Evolutionary conservation across 2,113 vertebrate genomes (phyloP), one percentile per base, ranked within the genome.

Genomic region (Pungitius pungitius): DNA sequence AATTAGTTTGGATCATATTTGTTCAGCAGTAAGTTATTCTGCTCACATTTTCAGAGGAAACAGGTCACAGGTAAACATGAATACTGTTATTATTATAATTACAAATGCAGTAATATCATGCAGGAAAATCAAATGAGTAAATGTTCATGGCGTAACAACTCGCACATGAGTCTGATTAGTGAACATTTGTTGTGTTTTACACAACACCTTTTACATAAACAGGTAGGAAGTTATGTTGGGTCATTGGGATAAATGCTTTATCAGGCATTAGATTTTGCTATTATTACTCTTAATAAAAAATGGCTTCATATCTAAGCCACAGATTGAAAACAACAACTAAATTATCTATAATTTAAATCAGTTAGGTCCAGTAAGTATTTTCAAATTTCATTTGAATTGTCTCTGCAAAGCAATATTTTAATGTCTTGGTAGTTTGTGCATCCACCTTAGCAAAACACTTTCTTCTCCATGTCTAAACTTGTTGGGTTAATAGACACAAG

Each of bases 1-100:
- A 61, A 66, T 76, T 76, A 71, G 45, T 33, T 37, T 8, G 8
- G 3, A 13, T 64, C 22, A 15, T 47, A 49, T 14, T n/a, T 14
- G 8, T 49, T 35, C 55, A 26, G 22, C 17, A 57, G 22, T 9
- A 70, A n/a, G 33, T 65, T 15, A 56, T 61, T 47, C 39, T 13
- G 9, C 58, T 73, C 27, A 64, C 69, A 58, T 69, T 24, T n/a
- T 60, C 4, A 8, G 15, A 40, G 49, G 47, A 33, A 8, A 37
- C 68, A 70, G 80, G 80, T 82, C 75, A 69, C 52, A 64, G 45
- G 54, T 69, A 51, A 76, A 63, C 59, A 75, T 51, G 22, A 40
- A 40, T 45, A 45, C 9, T 37, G 2, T 47, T 22, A 57, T 57
- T 6, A 45, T 45, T 5, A 55, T 24, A 55, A 35, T 35, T 43